Conservation (phyloP, 2,888 invertebrate species). For the Chrysomela aeneicollis region DNA sequence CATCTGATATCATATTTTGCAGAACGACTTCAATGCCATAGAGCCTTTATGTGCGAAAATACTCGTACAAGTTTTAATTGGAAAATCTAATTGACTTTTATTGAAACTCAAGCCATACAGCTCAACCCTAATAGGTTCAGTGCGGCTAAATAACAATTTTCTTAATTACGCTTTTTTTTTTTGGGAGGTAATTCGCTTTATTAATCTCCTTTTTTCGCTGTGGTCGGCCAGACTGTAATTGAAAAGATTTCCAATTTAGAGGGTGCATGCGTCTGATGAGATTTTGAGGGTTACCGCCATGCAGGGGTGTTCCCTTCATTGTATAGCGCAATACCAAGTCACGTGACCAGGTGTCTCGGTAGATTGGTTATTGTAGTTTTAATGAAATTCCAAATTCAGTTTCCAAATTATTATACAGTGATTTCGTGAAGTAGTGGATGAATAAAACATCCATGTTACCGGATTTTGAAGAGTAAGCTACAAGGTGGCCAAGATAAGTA, state of each 20-base stretch:
- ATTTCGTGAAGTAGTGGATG: too few species aligned
- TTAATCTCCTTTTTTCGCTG: constrained; percentile 43
- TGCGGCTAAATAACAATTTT: constrained; percentile 57
- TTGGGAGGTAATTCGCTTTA: constrained; percentile 54
- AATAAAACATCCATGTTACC: too few species aligned
- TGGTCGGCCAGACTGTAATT: constrained; percentile 22
- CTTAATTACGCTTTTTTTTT: constrained; percentile 54
- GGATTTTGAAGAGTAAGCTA: too few species aligned
- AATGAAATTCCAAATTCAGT: too few species aligned
- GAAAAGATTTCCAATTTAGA: constrained; percentile 21
- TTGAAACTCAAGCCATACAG: constrained; percentile 56
- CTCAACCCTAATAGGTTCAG: constrained; percentile 55
- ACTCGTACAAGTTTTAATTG: constrained; percentile 60
- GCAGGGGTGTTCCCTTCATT: not conserved
- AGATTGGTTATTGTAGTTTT: too few species aligned
- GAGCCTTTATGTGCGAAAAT: constrained; percentile 46
- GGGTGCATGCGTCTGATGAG: constrained; percentile 19
- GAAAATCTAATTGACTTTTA: constrained; percentile 61
- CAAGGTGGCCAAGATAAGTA: too few species aligned
- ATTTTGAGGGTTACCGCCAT: not conserved
- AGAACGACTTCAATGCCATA: constrained; percentile 52
- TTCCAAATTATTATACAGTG: too few species aligned
- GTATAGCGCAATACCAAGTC: not conserved
- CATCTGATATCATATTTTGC: too few species aligned
- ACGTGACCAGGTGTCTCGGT: not conserved